Base-by-base conservation (phyloP, 2,888 invertebrate species). In the Subacronicta megacephala region DNA sequence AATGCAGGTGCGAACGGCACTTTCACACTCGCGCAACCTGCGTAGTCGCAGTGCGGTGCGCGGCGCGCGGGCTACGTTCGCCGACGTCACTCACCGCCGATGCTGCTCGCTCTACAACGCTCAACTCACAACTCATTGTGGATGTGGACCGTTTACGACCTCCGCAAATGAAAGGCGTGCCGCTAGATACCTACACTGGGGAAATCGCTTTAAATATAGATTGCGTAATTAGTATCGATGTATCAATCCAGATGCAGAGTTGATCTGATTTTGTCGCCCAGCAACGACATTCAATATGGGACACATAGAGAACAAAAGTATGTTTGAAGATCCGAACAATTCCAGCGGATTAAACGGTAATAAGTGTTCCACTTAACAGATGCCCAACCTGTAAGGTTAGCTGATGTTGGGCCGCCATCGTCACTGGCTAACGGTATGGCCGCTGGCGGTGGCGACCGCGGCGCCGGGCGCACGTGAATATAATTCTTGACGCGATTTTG, bases 401-500 rank as follows among this genome's bases (percentile, higher is more conserved):
- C 80, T 70, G 81, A 73, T 68, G 83, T 73, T 81, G 83, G 76
- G 75, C 77, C 78, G 82, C 85, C 82, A 82, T 77, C 78, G 82
- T 85, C 83, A 82, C 82, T 73, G 82, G 81, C 79, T 92, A 92
- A 92, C 93, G 93, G 92, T 90, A 80, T 73, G 81, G 64, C 72
- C 71, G 81, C 66, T 80, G 81, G 78, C 78, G 88, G 26, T 18
- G 82, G 81, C 82, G 84, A 81, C 78, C 87, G 81, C 82, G 84
- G 81, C 78, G 88, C 88, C 82, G 84, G 80, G 87, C 85, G 92
- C 92, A 92, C 93, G 92, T 93, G 93, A 93, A 93, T 88, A 93
- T 93, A 93, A 93, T 93, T 93, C 93, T 93, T 92, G 92, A 90
- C 89, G 93, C 89, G 90, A 92, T 93, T 93, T 94, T 92, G 93